Evolutionary conservation across 2,113 vertebrate species (phyloP).

Genomic region (Macquaria australasica): DNA sequence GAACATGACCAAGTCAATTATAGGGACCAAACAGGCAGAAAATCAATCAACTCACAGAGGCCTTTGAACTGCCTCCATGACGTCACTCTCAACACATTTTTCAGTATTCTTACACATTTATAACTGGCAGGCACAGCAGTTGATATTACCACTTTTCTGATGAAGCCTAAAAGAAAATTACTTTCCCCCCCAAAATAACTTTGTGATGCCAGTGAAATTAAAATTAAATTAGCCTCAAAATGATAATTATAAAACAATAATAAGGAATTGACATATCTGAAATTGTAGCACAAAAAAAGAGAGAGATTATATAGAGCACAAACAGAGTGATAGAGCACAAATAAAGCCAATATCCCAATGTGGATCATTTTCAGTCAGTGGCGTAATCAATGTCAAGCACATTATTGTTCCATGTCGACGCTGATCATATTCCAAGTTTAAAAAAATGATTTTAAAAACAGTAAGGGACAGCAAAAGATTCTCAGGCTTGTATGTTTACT

Average conservation of each 20-base stretch:
- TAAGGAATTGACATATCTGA: constrained; percentile 12
- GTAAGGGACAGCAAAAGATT: constrained; percentile 22
- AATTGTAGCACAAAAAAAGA: constrained; percentile 51
- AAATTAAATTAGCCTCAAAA: constrained; percentile 6
- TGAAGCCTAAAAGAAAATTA: constrained; percentile 41
- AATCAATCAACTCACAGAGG: constrained; percentile 67
- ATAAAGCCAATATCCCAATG: constrained; percentile 27
- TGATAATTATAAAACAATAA: constrained; percentile 3
- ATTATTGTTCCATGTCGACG: neutral
- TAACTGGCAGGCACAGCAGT: neutral
- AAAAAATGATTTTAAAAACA: neutral
- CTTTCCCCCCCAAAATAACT: neutral
- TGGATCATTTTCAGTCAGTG: constrained; percentile 1
- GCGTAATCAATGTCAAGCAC: constrained; percentile 14
- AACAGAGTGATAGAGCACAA: constrained; percentile 55
- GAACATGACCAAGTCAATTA: constrained; percentile 60
- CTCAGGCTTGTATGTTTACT: constrained; percentile 71
- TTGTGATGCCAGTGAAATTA: constrained; percentile 48
- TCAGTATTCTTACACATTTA: constrained; percentile 18
- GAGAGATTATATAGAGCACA: constrained; percentile 43
- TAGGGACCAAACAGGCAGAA: constrained; percentile 77
- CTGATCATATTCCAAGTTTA: neutral
- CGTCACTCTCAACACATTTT: constrained; percentile 13
- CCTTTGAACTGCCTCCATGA: constrained; percentile 65
- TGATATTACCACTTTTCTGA: neutral